These are phyloP conservation scores for Andrena chrysosceles DNA, from an alignment of 2,888 invertebrate genomes.

Conservation along the genomic window DNA sequence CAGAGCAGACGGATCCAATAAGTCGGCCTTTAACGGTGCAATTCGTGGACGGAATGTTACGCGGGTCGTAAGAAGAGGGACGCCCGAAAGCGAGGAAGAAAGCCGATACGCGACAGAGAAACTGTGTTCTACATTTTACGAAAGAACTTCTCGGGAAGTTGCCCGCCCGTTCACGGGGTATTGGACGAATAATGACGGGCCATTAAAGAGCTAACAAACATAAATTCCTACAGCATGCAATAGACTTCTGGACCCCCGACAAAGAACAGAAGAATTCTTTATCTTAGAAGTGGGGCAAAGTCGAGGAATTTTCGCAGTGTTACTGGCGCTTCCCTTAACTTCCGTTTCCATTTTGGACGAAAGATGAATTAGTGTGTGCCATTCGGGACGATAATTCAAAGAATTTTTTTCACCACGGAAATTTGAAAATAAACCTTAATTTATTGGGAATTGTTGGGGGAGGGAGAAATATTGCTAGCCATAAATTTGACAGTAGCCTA, in stretches of 20 bases:
- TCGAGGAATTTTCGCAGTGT: neutral
- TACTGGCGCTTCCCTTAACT: no score
- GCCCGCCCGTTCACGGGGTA: conserved; percentile 4
- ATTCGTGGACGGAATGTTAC: conserved; percentile 31
- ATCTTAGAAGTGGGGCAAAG: conserved; percentile 9
- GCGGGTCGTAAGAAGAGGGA: neutral
- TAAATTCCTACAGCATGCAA: conserved; percentile 7
- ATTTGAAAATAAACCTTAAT: no score
- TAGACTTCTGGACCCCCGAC: neutral
- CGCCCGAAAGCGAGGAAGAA: neutral
- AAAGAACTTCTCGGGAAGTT: conserved; percentile 21
- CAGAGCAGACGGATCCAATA: conserved; percentile 7
- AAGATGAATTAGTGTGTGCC: no score
- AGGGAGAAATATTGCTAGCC: no score
- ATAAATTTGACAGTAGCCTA: no score
- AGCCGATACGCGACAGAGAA: conserved; percentile 2
- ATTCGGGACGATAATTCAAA: no score
- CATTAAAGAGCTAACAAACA: conserved; percentile 16
- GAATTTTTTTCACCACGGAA: no score
- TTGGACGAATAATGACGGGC: conserved; percentile 21
- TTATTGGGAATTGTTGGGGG: no score
- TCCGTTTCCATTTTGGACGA: no score
- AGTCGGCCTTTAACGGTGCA: conserved; percentile 35
- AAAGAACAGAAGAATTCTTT: conserved; percentile 13
- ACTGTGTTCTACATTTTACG: conserved; percentile 31